Evolutionary conservation across 2,797 vertebrate genomes (phyloP).

Genomic region (Lacerta viridis): DNA sequence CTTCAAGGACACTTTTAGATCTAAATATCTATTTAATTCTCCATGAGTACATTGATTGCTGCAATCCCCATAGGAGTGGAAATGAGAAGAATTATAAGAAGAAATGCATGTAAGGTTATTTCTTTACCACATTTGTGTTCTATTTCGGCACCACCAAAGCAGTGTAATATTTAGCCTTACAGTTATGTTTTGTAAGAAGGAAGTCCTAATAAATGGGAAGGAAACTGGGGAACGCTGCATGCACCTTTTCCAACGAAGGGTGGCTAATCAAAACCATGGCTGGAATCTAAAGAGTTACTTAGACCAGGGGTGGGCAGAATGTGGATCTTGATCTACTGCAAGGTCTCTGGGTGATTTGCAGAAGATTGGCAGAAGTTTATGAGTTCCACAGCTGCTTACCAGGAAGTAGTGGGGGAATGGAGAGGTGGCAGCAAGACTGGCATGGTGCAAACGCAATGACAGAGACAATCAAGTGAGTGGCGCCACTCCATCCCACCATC

Average conservation of each 20-base stretch:
- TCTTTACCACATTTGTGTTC: background rate
- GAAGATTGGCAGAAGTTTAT: too few species aligned
- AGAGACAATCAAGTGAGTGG: too few species aligned
- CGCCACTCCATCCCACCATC: too few species aligned
- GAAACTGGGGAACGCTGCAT: background rate
- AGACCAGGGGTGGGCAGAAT: too few species aligned
- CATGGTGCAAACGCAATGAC: too few species aligned
- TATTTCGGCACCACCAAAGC: background rate
- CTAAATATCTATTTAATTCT: slow-evolving; percentile 16
- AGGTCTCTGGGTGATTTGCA: too few species aligned
- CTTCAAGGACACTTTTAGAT: background rate
- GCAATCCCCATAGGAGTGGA: slow-evolving; percentile 2
- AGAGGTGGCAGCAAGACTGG: too few species aligned
- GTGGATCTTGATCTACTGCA: too few species aligned
- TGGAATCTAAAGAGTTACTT: background rate
- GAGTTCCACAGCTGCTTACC: too few species aligned
- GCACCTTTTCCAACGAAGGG: background rate
- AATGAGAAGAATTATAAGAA: slow-evolving; percentile 10
- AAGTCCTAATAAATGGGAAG: background rate
- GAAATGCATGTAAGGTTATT: background rate
- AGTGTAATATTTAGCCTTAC: background rate
- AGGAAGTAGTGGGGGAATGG: too few species aligned
- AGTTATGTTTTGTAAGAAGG: background rate
- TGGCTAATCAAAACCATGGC: background rate
- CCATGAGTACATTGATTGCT: slow-evolving; percentile 12